Conservation (phyloP, 30 jellyfish, hydroid and myxozoan genomes). For the Catostylus mosaicus region DNA sequence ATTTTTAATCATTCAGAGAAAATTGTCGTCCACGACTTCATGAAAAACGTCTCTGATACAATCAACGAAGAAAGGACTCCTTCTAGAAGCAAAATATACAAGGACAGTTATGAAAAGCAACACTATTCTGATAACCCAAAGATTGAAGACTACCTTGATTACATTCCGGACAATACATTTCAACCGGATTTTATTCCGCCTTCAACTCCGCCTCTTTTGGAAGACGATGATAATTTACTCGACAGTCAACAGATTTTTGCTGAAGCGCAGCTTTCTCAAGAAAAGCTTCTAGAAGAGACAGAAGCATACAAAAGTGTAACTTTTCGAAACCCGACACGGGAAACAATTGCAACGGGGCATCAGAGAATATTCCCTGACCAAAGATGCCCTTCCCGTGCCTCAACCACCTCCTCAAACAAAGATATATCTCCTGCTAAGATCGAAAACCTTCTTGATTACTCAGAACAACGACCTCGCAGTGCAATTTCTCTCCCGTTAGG, state of each 20-base stretch:
- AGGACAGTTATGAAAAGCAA: neutral
- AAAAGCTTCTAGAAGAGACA: neutral
- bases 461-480: constrained; percentile 18
- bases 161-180: constrained; percentile 3
- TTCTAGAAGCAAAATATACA: neutral
- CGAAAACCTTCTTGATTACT: no score
- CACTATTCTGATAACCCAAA: constrained; percentile 43
- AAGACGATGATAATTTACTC: constrained; percentile 1
- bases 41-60: constrained; percentile 47
- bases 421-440: neutral
- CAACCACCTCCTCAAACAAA: neutral
- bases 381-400: constrained; percentile 17
- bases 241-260: neutral
- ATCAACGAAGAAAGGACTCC: constrained; percentile 11
- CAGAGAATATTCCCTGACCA: neutral
- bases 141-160: constrained; percentile 53
- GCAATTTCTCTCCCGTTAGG: constrained; percentile 4
- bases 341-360: constrained; percentile 6
- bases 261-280: constrained; percentile 2
- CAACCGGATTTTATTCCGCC: constrained; percentile 4
- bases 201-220: constrained; percentile 23
- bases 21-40: constrained; percentile 50
- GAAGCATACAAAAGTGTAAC: constrained; percentile 21
- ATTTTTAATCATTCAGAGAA: constrained; percentile 41
- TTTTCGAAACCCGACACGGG: constrained; percentile 31